Conservation (phyloP, 2,888 invertebrate genomes). For the Quadroppia sp. region DNA sequence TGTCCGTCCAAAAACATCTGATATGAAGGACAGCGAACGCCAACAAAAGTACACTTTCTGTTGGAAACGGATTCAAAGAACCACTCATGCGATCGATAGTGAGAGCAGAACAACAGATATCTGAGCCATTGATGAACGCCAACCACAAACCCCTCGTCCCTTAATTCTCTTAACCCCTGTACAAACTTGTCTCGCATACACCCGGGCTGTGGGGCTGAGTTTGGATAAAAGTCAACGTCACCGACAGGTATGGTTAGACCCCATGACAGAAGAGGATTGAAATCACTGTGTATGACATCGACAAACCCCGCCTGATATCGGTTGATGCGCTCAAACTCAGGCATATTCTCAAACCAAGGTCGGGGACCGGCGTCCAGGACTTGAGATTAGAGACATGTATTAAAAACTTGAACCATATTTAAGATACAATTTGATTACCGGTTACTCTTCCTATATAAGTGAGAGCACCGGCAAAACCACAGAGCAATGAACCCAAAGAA, state of each 20-base stretch:
- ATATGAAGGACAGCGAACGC: constrained; percentile 38
- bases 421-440: constrained; percentile 55
- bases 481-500: constrained; percentile 41
- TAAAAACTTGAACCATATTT: too few relatives aligned
- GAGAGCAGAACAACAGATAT: constrained; percentile 40
- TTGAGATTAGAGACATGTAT: not conserved
- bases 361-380: constrained; percentile 72
- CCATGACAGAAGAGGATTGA: constrained; percentile 7
- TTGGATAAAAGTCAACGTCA: constrained; percentile 53
- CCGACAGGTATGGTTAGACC: constrained; percentile 47
- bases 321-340: constrained; percentile 72
- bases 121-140: constrained; percentile 34
- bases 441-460: constrained; percentile 44
- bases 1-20: constrained; percentile 34
- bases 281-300: constrained; percentile 83
- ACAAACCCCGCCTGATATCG: constrained; percentile 78
- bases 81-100: constrained; percentile 42
- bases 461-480: constrained; percentile 43
- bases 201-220: constrained; percentile 46
- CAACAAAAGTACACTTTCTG: constrained; percentile 41
- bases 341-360: constrained; percentile 83
- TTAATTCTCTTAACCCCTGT: constrained; percentile 3
- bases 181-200: constrained; percentile 33
- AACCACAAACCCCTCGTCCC: constrained; percentile 27
- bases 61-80: constrained; percentile 40